phyloP scores from a whole-genome alignment of 2,113 vertebrate species.

The Archilochus colubris region DNA sequence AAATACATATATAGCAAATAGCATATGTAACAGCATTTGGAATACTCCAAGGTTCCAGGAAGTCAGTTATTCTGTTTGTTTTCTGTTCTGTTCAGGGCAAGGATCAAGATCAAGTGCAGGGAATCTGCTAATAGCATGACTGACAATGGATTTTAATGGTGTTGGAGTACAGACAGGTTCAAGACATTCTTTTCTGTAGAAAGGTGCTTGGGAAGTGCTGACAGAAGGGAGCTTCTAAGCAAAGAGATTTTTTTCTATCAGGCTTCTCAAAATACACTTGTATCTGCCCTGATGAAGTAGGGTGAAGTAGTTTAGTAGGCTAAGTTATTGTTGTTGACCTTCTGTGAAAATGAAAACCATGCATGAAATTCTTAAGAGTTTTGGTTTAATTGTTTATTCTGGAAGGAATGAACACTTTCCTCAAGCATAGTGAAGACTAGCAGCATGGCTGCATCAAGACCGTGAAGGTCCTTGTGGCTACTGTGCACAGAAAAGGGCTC shows the following conservation, averaged over 20 bases:
- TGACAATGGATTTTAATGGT: not conserved
- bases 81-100: not conserved
- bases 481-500: not conserved
- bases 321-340: not conserved
- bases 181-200: not conserved
- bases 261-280: not conserved
- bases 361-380: not conserved
- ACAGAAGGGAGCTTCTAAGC: not conserved
- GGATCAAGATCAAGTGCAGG: not conserved
- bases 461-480: not conserved
- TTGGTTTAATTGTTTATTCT: not conserved
- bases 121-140: not conserved
- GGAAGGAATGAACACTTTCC: not conserved
- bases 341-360: not conserved
- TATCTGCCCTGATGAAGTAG: not conserved
- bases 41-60: not conserved
- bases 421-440: not conserved
- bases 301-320: not conserved
- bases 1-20: not conserved
- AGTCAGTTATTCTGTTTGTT: not conserved
- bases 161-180: not conserved
- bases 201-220: not conserved
- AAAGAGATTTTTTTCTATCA: not conserved
- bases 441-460: not conserved
- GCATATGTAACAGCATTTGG: not conserved